Conservation (phyloP, 2,888 invertebrate species). For the Nemurella pictetii region DNA sequence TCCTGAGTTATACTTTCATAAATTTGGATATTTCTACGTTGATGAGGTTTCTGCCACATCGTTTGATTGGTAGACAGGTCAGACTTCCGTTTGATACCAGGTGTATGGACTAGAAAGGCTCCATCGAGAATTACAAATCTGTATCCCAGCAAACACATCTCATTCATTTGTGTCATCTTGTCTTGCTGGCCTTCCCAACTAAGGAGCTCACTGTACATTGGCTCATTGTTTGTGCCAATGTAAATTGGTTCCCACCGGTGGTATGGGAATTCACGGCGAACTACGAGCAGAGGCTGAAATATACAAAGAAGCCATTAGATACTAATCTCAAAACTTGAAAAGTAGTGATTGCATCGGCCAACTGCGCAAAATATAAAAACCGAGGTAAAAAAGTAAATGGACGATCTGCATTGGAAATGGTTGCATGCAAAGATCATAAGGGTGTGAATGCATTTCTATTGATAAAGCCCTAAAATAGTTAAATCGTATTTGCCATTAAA, state of each 20-base stretch:
- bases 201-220: conserved; percentile 73
- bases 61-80: conserved; percentile 33
- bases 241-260: conserved; percentile 81
- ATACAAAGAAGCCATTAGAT: not conserved
- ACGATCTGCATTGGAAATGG: too few species aligned
- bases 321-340: too few species aligned
- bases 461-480: too few species aligned
- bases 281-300: conserved; percentile 64
- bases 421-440: too few species aligned
- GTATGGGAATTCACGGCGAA: conserved; percentile 70
- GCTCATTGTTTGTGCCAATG: conserved; percentile 74
- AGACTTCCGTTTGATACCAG: conserved; percentile 61
- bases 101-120: conserved; percentile 72
- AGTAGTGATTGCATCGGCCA: too few species aligned
- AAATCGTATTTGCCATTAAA: too few species aligned
- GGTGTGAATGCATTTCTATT: too few species aligned
- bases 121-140: conserved; percentile 72
- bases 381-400: too few species aligned
- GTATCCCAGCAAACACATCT: conserved; percentile 74
- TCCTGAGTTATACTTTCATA: conserved; percentile 33
- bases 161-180: conserved; percentile 81
- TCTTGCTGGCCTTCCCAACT: conserved; percentile 82
- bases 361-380: too few species aligned
- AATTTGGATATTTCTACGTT: conserved; percentile 33
- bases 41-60: conserved; percentile 37